Evolutionary conservation across 2,888 invertebrate species (phyloP), one percentile per base, ranked within the genome.

Genomic region (Barypeithes pellucidus): DNA sequence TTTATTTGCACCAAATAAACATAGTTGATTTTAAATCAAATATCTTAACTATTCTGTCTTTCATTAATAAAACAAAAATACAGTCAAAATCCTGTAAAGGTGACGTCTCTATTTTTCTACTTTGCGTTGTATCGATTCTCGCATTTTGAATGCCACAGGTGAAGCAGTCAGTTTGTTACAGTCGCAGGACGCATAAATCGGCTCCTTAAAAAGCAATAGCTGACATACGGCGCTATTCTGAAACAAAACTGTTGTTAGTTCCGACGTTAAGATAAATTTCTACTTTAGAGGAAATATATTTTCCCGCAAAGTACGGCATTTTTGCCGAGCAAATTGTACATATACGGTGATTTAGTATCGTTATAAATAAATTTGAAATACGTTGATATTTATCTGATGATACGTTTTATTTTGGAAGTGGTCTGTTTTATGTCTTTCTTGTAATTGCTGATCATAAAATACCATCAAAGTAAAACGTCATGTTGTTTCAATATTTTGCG

Each of bases 211-310:
- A 72, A 52, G 50, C 60, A 45, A 65, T 65, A 66, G 43, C 63
- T 59, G 63, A 71, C 60, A 72, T 61, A 67, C 41, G 67, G 57
- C 67, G 43, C 57, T 41, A 67, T 62, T 67, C 60, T 66, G 67
- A 75, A 71, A 75, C 71, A 75, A 67, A 67, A 71, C 67, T 67
- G 71, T 75, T 75, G 75, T 75, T 70, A 66, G 74, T 67, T 66
- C 45, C 70, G 67, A 63, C 61, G 57, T 65, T 39, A 70, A 75
- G 70, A 75, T 70, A 75, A 75, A 75, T 75, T 75, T 67, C 50
- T 43, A 63, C 65, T 75, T 72, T 68, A 75, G 65, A 67, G 50
- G 52, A 66, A 72, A 75, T 75, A 68, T 72, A 75, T 75, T 71
- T 75, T 59, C 29, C 59, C 63, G 45, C 68, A 65, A 73, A 73